Evolutionary conservation across 2,888 invertebrate genomes (phyloP).

Genomic region (Stenolophus ochropezus): DNA sequence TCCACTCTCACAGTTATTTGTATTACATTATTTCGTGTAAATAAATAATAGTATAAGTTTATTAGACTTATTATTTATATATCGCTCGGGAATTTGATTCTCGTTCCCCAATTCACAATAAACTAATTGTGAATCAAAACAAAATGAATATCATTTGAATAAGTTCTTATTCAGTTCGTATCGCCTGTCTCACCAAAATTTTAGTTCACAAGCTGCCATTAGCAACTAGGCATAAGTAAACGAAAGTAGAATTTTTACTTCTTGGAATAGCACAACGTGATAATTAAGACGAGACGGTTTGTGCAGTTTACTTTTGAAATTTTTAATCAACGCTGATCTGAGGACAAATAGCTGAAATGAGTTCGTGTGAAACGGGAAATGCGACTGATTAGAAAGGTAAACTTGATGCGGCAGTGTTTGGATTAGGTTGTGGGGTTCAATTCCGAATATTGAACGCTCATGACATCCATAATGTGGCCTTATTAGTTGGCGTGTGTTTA

Average conservation of each 20-base stretch:
- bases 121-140: too few species aligned
- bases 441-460: constrained; percentile 7
- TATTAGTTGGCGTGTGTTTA: constrained; percentile 38
- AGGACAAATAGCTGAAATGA: neutral
- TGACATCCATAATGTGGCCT: constrained; percentile 18
- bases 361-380: neutral
- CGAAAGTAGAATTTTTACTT: neutral
- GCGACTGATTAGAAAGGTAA: neutral
- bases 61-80: too few species aligned
- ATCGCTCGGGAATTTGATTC: too few species aligned
- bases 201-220: neutral
- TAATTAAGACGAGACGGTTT: neutral
- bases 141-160: too few species aligned
- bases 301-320: neutral
- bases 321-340: neutral
- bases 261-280: neutral
- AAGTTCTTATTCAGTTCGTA: too few species aligned
- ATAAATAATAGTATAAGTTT: too few species aligned
- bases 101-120: too few species aligned
- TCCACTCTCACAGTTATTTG: too few species aligned
- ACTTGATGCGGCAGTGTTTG: neutral
- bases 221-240: too few species aligned
- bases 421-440: neutral
- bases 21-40: too few species aligned
- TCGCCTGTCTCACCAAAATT: too few species aligned